These are phyloP conservation scores for Tarsius wallacei DNA, from an alignment of 2,797 vertebrate genomes.

Conservation along the genomic window DNA sequence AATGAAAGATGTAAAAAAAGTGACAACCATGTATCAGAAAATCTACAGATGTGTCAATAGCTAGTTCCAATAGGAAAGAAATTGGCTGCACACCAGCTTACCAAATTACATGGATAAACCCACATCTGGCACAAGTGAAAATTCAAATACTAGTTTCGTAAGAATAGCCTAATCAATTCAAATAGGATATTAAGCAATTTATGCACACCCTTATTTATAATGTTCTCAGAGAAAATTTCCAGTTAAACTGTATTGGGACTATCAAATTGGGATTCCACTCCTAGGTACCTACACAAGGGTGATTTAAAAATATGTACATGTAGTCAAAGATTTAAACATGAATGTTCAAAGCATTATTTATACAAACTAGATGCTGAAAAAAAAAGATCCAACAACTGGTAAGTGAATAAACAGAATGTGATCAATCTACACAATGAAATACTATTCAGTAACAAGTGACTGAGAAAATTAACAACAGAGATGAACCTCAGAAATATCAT, in stretches of 20 bases:
- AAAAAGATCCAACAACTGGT: neutral
- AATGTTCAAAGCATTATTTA: neutral
- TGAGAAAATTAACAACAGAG: neutral
- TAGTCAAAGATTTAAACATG: neutral
- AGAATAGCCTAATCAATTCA: neutral
- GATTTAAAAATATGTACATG: neutral
- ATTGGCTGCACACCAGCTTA: neutral
- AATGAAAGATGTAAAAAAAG: neutral
- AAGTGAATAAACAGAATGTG: neutral
- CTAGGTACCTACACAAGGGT: neutral
- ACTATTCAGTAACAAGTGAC: neutral
- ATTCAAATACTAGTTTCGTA: neutral
- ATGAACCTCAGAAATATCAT: neutral
- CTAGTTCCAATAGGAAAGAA: neutral
- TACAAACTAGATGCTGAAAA: neutral
- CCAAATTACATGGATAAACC: neutral
- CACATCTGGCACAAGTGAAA: neutral
- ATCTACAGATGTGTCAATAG: neutral
- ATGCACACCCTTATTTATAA: neutral
- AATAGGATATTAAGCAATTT: neutral
- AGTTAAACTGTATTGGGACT: neutral
- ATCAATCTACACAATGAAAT: neutral
- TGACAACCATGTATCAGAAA: neutral
- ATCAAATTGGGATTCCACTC: neutral
- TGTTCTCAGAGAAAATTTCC: neutral